A percentile compares a stretch with the other conserved stretches of the same genome.
Conservation (phyloP, 1,140 invertebrate species). For the Brachionus paranguensis region DNA sequence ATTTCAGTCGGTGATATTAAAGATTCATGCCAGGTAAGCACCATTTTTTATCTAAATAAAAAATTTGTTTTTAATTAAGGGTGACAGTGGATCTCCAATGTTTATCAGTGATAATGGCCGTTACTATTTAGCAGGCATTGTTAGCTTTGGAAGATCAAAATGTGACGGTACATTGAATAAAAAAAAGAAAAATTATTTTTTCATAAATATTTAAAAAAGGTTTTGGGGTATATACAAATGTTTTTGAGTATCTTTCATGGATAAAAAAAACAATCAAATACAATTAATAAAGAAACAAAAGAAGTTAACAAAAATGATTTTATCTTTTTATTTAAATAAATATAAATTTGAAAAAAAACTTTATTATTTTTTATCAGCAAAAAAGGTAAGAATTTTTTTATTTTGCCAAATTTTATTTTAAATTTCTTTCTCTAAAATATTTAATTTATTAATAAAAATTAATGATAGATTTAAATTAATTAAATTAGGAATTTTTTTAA, state of each 20-base stretch:
- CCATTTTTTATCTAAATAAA: background rate
- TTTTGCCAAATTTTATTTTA: background rate
- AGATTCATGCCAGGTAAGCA: conserved; percentile 7
- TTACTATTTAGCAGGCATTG: background rate
- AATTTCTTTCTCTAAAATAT: too few species aligned
- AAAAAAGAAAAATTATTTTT: background rate
- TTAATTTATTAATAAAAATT: too few species aligned
- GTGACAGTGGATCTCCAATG: background rate
- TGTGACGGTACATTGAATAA: background rate
- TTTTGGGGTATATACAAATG: conserved; percentile 3
- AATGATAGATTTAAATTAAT: too few species aligned
- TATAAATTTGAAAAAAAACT: too few species aligned
- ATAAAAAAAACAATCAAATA: background rate
- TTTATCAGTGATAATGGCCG: background rate
- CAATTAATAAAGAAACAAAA: too few species aligned
- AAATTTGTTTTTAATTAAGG: background rate
- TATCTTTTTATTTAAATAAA: too few species aligned
- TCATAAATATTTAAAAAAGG: background rate
- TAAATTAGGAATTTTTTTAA: too few species aligned
- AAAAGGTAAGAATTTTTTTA: background rate
- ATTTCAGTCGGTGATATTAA: background rate
- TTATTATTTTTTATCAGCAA: too few species aligned
- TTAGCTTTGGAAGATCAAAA: background rate
- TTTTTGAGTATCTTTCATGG: background rate
- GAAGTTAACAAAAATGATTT: too few species aligned